Evolutionary conservation across 2,888 invertebrate species (phyloP).

Genomic region (Mesorhabditis belari): DNA sequence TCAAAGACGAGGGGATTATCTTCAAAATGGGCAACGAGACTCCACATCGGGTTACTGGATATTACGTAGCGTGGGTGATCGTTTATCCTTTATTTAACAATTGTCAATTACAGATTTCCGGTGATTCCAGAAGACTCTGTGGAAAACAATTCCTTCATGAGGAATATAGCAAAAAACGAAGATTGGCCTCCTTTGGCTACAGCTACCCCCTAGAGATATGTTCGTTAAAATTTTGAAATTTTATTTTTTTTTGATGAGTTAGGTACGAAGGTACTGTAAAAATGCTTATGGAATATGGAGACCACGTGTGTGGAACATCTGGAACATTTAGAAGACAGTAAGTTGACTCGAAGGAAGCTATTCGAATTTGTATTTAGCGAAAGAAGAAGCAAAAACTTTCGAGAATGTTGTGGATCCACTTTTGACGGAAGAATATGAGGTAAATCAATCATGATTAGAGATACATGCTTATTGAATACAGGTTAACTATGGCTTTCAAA

Average conservation of each 20-base stretch:
- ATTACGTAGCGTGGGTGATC: constrained; percentile 39
- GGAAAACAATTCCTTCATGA: constrained; percentile 48
- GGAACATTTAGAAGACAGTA: constrained; percentile 40
- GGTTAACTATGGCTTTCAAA: constrained; percentile 47
- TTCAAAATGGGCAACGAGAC: constrained; percentile 47
- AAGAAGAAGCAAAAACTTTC: constrained; percentile 31
- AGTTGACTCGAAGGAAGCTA: background rate
- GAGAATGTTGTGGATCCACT: constrained; percentile 45
- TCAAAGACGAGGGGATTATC: constrained; percentile 31
- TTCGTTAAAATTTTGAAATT: background rate
- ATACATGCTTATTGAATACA: too few relatives aligned
- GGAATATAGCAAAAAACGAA: constrained; percentile 44
- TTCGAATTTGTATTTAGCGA: too few relatives aligned
- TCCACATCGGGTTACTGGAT: constrained; percentile 37
- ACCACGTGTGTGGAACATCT: constrained; percentile 46
- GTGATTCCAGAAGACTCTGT: constrained; percentile 49
- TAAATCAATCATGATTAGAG: background rate
- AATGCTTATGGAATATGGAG: constrained; percentile 50
- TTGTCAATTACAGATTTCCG: constrained; percentile 32
- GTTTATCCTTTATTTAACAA: background rate
- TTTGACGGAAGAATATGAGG: constrained; percentile 45
- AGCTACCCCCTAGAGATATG: constrained; percentile 31
- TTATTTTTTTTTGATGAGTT: background rate
- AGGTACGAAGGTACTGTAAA: constrained; percentile 50
- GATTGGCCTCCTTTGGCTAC: constrained; percentile 48